A percentile compares a stretch with the other conserved stretches of the same genome.
These are phyloP conservation scores for Poeciliopsis infans DNA, from an alignment of 2,797 vertebrate genomes.

Conservation along the genomic window DNA sequence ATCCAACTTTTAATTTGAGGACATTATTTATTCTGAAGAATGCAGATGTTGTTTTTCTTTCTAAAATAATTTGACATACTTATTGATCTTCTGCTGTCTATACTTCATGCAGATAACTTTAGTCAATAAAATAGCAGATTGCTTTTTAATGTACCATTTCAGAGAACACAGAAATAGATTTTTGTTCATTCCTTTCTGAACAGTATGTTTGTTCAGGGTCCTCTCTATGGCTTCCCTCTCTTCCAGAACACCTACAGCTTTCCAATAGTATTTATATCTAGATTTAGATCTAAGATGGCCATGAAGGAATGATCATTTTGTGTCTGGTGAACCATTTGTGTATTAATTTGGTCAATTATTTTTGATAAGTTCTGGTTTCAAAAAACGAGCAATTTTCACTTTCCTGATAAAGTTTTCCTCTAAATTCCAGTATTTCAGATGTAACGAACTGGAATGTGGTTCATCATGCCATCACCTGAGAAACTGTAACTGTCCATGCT, in stretches of 20 bases:
- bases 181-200: not conserved
- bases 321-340: not conserved
- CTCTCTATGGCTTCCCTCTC: not conserved
- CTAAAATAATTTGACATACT: not conserved
- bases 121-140: not conserved
- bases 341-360: not conserved
- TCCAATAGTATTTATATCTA: not conserved
- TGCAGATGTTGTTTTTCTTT: not conserved
- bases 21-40: not conserved
- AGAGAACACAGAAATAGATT: not conserved
- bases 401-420: not conserved
- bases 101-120: not conserved
- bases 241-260: not conserved
- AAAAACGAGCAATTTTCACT: not conserved
- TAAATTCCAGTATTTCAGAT: not conserved
- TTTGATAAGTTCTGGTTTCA: not conserved
- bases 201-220: not conserved
- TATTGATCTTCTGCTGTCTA: not conserved
- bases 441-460: not conserved
- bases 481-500: not conserved
- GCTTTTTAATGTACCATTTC: not conserved
- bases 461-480: not conserved
- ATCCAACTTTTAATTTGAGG: not conserved
- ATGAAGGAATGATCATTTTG: not conserved
- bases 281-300: not conserved